phyloP scores from a whole-genome alignment of 2,797 vertebrate genomes.

The Forpus xanthops region DNA sequence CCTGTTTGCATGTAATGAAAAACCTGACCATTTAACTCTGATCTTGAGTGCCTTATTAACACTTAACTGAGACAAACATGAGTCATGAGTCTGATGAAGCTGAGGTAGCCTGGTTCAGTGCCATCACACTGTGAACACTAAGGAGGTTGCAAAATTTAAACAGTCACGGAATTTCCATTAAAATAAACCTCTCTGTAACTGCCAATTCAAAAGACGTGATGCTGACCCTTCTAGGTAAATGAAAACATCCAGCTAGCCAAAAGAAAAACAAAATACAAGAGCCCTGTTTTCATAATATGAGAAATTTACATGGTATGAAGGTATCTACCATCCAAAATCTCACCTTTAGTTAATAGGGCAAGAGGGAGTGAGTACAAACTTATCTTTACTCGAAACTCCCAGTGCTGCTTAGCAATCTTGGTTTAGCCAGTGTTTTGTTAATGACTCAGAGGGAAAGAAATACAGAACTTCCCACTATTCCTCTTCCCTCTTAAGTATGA shows the following conservation, averaged over 20 bases:
- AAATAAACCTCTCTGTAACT: not conserved
- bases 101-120: not conserved
- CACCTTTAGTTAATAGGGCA: accelerated
- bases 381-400: not conserved
- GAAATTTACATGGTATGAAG: not conserved
- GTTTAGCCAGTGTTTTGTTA: not conserved
- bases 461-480: not conserved
- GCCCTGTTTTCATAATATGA: accelerated
- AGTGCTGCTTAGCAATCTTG: not conserved
- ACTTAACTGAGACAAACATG: not conserved
- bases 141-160: not conserved
- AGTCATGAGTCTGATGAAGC: not conserved
- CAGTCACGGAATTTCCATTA: not conserved
- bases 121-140: not conserved
- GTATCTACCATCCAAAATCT: not conserved
- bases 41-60: not conserved
- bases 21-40: not conserved
- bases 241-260: not conserved
- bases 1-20: not conserved
- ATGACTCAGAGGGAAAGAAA: not conserved
- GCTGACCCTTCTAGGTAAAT: not conserved
- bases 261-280: not conserved
- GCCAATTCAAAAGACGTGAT: not conserved
- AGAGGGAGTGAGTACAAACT: not conserved
- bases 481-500: not conserved